phyloP scores from a whole-genome alignment of 2,113 vertebrate species.

The Ailuropoda melanoleuca region DNA sequence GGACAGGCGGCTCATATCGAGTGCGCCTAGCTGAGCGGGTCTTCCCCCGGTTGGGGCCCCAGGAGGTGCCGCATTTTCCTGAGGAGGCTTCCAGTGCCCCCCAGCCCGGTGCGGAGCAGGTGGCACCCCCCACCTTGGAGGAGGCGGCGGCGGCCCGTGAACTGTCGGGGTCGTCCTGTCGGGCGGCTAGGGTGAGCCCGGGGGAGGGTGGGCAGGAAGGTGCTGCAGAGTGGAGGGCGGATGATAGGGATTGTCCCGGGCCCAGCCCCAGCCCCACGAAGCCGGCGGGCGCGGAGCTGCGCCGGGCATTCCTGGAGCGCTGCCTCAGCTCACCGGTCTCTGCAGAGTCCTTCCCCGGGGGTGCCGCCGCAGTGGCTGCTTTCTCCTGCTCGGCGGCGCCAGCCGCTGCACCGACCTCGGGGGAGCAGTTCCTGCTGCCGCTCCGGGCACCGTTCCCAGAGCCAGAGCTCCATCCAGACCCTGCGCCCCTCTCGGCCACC shows the following conservation, averaged over 20 bases:
- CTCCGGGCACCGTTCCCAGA: slow-evolving; percentile 77
- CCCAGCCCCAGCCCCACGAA: slow-evolving; percentile 70
- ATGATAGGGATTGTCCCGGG: slow-evolving; percentile 26
- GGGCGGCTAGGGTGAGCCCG: slow-evolving; percentile 27
- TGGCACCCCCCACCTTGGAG: slow-evolving; percentile 33
- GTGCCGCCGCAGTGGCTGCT: slow-evolving; percentile 68
- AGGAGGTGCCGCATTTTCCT: neutral
- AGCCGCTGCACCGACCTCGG: slow-evolving; percentile 43
- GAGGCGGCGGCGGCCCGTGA: neutral
- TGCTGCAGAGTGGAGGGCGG: slow-evolving; percentile 37
- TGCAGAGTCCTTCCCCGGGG: slow-evolving; percentile 82
- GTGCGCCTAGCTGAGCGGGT: slow-evolving; percentile 77
- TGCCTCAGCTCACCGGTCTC: slow-evolving; percentile 81
- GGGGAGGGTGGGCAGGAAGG: slow-evolving; percentile 51
- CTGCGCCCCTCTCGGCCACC: slow-evolving; percentile 47
- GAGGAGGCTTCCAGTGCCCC: slow-evolving; percentile 47
- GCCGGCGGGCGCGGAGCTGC: slow-evolving; percentile 73
- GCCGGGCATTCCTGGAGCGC: slow-evolving; percentile 81
- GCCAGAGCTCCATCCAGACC: slow-evolving; percentile 57
- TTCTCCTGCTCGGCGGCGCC: slow-evolving; percentile 69
- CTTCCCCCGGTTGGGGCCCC: slow-evolving; percentile 32
- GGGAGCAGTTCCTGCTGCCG: slow-evolving; percentile 79
- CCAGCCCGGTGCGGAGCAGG: slow-evolving; percentile 77
- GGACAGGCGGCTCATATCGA: slow-evolving; percentile 88
- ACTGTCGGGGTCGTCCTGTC: slow-evolving; percentile 29